A percentile compares a stretch with the other conserved stretches of the same genome.
phyloP scores from a whole-genome alignment of 2,113 vertebrate species.

The Gila orcuttii region DNA sequence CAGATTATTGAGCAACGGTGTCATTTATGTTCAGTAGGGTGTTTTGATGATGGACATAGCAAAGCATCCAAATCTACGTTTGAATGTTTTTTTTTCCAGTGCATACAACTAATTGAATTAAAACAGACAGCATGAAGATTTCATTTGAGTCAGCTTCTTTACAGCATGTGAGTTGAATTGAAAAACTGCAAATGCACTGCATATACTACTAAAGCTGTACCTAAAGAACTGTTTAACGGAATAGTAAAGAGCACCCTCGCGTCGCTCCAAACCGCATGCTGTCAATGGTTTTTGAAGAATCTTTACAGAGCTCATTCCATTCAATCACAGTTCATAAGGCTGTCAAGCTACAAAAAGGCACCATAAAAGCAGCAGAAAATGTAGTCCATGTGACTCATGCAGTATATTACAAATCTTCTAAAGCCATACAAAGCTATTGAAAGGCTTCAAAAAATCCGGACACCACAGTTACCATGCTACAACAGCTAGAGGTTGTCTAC shows the following conservation, averaged over 20 bases:
- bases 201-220: neutral
- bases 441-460: neutral
- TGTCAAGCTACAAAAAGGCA: neutral
- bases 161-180: neutral
- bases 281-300: constrained; percentile 8
- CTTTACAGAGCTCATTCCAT: neutral
- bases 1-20: neutral
- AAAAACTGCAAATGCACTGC: neutral
- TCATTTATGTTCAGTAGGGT: neutral
- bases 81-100: neutral
- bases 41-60: neutral
- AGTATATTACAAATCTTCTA: neutral
- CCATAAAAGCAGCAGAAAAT: neutral
- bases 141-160: neutral
- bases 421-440: neutral
- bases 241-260: neutral
- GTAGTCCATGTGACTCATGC: neutral
- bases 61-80: constrained; percentile 1
- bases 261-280: neutral
- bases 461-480: no score
- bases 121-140: neutral
- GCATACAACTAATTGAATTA: neutral
- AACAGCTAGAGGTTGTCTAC: no score
- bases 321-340: constrained; percentile 7
- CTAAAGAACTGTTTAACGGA: neutral